These are phyloP conservation scores for Eulemur rubriventer DNA, from an alignment of 2,797 vertebrate species.

Conservation along the genomic window DNA sequence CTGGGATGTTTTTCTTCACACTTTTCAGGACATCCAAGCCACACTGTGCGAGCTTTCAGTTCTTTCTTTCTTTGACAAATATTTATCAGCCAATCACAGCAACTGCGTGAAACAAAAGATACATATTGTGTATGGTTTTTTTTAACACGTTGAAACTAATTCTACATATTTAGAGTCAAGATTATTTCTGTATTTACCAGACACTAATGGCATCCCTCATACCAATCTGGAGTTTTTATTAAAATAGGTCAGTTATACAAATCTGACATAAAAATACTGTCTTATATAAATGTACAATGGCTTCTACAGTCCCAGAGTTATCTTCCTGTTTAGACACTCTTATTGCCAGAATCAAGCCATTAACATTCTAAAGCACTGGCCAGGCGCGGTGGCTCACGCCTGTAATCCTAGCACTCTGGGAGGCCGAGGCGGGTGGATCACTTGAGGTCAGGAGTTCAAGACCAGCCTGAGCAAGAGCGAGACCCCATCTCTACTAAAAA, in stretches of 20 bases:
- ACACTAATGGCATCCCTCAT: background rate
- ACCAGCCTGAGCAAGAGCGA: too few species aligned
- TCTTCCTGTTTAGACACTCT: background rate
- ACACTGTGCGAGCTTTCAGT: constrained; percentile 91
- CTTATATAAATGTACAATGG: background rate
- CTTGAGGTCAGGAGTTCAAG: too few species aligned
- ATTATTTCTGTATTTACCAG: background rate
- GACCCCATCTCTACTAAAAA: too few species aligned
- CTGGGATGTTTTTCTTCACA: constrained; percentile 98
- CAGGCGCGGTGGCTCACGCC: too few species aligned
- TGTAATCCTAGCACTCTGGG: too few species aligned
- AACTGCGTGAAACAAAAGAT: constrained; percentile 88
- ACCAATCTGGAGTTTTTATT: background rate
- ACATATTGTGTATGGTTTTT: constrained; percentile 82
- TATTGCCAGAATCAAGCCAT: background rate
- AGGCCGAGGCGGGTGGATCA: too few species aligned
- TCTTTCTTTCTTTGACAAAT: constrained; percentile 93
- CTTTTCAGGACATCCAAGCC: constrained; percentile 98
- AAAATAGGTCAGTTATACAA: background rate
- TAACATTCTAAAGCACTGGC: background rate
- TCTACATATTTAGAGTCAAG: background rate
- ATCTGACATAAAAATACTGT: background rate
- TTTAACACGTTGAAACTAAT: background rate
- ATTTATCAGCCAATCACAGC: constrained; percentile 93
- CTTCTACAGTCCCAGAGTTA: background rate